Evolutionary conservation across 2,888 invertebrate genomes (phyloP).

Genomic region (Pseudeuparius sepicola): DNA sequence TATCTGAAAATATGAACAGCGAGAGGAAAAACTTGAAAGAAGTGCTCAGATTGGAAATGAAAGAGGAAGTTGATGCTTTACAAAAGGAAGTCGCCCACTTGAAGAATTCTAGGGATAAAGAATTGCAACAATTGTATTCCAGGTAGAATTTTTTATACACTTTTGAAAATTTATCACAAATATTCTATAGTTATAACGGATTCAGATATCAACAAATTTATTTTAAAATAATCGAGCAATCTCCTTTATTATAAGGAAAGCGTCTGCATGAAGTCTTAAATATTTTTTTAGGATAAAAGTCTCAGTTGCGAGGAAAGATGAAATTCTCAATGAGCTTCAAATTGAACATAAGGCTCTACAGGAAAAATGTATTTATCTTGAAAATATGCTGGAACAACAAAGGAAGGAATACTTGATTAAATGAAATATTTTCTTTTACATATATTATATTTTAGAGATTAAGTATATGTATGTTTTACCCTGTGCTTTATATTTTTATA

Average conservation of each 20-base stretch:
- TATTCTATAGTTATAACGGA: too few species aligned
- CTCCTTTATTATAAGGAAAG: too few species aligned
- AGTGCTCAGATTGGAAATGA: conserved; percentile 52
- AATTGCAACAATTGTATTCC: conserved; percentile 70
- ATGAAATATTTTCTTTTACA: too few species aligned
- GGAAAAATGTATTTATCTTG: conserved; percentile 63
- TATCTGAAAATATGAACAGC: conserved; percentile 41
- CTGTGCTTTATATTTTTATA: too few species aligned
- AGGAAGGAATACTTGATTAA: conserved; percentile 55
- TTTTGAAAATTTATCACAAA: too few species aligned
- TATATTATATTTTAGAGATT: too few species aligned
- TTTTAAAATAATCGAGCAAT: too few species aligned
- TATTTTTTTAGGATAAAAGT: conserved; percentile 67
- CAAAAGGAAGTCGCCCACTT: conserved; percentile 50
- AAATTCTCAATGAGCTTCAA: conserved; percentile 60
- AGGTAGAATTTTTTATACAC: too few species aligned
- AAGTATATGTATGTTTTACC: too few species aligned
- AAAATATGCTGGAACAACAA: conserved; percentile 67
- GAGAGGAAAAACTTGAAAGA: conserved; percentile 50
- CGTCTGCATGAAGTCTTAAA: too few species aligned
- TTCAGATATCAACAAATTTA: too few species aligned
- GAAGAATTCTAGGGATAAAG: conserved; percentile 56
- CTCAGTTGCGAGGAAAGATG: conserved; percentile 70
- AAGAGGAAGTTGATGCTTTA: conserved; percentile 50
- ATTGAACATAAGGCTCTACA: conserved; percentile 59